Evolutionary conservation across 2,113 vertebrate species (phyloP).

Genomic region (Sphyrna mokarran): DNA sequence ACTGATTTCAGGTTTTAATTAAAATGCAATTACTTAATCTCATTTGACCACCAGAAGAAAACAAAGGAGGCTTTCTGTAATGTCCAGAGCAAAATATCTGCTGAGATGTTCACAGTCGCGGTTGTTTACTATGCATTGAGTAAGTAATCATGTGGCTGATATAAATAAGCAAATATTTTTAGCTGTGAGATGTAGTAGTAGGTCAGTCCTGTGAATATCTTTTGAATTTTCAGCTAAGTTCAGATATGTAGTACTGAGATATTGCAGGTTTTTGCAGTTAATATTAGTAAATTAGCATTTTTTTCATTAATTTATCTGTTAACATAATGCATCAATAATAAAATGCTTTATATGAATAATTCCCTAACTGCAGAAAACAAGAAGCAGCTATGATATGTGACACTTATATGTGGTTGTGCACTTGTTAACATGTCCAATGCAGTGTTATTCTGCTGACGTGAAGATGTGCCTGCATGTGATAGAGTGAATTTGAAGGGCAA

Average conservation of each 20-base stretch:
- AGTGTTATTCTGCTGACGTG: neutral
- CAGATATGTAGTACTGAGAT: neutral
- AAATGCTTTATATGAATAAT: neutral
- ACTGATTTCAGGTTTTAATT: neutral
- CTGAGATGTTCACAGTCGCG: neutral
- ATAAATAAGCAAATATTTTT: conserved; percentile 19
- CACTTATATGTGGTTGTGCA: neutral
- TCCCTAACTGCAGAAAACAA: neutral
- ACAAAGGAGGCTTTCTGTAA: neutral
- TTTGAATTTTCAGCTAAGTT: neutral
- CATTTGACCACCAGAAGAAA: neutral
- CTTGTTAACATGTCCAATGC: neutral
- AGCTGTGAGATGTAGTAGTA: neutral
- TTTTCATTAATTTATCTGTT: neutral
- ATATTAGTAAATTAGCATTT: neutral
- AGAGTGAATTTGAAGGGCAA: neutral
- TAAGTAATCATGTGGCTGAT: neutral
- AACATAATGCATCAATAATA: neutral
- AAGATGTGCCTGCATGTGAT: neutral
- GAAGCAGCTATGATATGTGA: neutral
- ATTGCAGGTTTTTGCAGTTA: neutral
- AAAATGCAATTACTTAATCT: neutral
- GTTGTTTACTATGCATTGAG: neutral
- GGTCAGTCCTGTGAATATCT: neutral
- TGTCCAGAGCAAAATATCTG: neutral